phyloP scores from a whole-genome alignment of 1,140 invertebrate genomes.

The Trinorchestia longiramus region DNA sequence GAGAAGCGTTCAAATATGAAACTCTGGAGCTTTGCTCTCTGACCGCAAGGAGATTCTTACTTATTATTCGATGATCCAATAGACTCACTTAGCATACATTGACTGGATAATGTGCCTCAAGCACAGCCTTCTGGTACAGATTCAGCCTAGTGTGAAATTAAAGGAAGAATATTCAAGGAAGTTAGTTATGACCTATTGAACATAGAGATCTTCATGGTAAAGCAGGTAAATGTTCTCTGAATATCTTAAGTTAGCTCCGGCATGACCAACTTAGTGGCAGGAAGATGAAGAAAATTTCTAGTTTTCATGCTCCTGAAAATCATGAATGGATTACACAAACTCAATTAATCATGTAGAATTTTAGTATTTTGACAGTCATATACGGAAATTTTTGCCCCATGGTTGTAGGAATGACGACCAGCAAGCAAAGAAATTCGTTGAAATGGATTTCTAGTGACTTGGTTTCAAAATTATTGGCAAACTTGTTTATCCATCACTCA shows the following conservation, averaged over 20 bases:
- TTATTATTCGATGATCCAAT: constrained; percentile 2
- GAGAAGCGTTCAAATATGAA: not conserved
- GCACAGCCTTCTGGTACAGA: not conserved
- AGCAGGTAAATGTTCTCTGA: not conserved
- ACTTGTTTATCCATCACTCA: no score
- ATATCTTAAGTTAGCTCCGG: not conserved
- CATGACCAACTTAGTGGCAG: not conserved
- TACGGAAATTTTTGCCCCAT: not conserved
- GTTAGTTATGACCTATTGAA: not conserved
- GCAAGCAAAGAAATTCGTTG: no score
- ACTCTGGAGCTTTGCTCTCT: not conserved
- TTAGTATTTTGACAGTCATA: not conserved
- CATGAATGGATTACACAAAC: not conserved
- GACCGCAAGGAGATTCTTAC: not conserved
- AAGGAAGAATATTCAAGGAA: not conserved
- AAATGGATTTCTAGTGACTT: no score
- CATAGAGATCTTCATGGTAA: not conserved
- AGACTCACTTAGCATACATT: not conserved
- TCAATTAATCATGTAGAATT: not conserved
- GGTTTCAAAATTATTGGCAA: no score
- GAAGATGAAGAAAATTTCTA: not conserved
- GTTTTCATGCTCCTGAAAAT: not conserved
- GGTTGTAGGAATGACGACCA: no score
- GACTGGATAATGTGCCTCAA: not conserved
- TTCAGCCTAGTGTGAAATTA: not conserved